phyloP scores from a whole-genome alignment of 2,113 vertebrate species.

The Cryptoleucopteryx plumbea region DNA sequence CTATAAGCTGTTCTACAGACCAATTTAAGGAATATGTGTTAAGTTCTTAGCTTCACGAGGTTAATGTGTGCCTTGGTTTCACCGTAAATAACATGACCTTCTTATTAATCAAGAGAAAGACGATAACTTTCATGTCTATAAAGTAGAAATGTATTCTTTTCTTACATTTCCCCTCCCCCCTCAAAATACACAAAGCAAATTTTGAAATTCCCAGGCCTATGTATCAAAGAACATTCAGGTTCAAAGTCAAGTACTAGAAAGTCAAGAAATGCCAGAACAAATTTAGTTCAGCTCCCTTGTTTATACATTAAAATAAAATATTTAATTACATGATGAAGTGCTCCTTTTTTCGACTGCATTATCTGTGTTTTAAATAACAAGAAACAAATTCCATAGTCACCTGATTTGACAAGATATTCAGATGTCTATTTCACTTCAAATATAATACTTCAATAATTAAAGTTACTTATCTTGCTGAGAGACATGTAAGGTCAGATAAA shows the following conservation, averaged over 20 bases:
- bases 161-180: background rate
- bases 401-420: background rate
- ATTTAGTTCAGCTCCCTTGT: background rate
- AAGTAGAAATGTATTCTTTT: background rate
- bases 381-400: background rate
- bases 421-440: background rate
- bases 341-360: background rate
- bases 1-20: background rate
- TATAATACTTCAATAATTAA: background rate
- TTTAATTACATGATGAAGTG: background rate
- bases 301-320: background rate
- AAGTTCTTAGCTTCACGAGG: background rate
- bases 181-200: background rate
- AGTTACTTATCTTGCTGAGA: background rate
- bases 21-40: background rate
- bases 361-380: background rate
- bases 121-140: background rate
- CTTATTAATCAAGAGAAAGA: background rate
- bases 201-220: background rate
- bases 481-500: background rate
- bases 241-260: conserved; percentile 24
- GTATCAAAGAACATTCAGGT: conserved; percentile 15
- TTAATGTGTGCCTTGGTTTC: background rate
- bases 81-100: background rate
- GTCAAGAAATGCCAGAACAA: background rate